A percentile compares a stretch with the other conserved stretches of the same genome.
These are phyloP conservation scores for Semotilus atromaculatus DNA, from an alignment of 2,797 vertebrate species.

Conservation along the genomic window DNA sequence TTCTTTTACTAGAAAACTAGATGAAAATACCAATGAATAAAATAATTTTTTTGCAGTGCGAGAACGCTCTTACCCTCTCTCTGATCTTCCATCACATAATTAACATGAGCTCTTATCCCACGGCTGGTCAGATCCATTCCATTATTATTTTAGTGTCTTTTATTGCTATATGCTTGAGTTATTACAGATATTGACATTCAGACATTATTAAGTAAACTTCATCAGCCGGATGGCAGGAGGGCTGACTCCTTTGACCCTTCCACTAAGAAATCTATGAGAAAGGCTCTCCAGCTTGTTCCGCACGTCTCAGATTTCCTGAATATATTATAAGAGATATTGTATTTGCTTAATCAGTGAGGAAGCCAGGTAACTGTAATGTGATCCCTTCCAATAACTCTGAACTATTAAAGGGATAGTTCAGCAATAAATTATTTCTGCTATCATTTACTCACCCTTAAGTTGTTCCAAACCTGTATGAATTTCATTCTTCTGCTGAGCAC, in stretches of 20 bases:
- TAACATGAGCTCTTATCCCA: conserved; percentile 41
- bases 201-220: conserved; percentile 54
- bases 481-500: too few species aligned
- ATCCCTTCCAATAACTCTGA: conserved; percentile 24
- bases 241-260: conserved; percentile 27
- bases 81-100: conserved; percentile 44
- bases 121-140: conserved; percentile 22
- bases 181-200: conserved; percentile 50
- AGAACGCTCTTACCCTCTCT: conserved; percentile 6
- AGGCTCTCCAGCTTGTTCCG: neutral
- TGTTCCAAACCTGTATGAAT: neutral
- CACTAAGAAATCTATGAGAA: conserved; percentile 32
- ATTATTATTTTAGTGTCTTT: conserved; percentile 66
- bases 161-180: conserved; percentile 58
- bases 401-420: conserved; percentile 10
- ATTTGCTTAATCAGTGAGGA: conserved; percentile 29
- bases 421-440: neutral
- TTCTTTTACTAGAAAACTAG: neutral
- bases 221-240: conserved; percentile 26
- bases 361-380: conserved; percentile 20
- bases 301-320: conserved; percentile 35
- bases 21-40: neutral
- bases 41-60: neutral
- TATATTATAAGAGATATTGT: conserved; percentile 40
- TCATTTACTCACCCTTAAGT: neutral